A percentile compares a stretch with the other conserved stretches of the same genome.
Evolutionary conservation across 2,113 vertebrate species (phyloP).

Genomic region (Pavo muticus): DNA sequence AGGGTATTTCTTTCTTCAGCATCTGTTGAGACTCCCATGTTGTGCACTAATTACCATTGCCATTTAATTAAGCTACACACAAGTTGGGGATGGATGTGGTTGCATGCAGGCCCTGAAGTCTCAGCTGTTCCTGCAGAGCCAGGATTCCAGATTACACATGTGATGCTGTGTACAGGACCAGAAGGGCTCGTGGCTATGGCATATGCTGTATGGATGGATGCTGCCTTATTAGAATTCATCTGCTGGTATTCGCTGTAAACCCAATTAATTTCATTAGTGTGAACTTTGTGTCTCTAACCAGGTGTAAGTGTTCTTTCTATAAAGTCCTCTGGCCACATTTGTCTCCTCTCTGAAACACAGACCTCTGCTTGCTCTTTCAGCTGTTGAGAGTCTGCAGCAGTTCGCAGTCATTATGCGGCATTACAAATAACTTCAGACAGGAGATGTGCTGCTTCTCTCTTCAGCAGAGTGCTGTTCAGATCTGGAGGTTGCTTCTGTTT

Average conservation of each 20-base stretch:
- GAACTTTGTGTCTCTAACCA: not conserved
- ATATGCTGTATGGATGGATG: fast-evolving
- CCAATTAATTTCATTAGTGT: not conserved
- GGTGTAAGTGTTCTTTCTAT: not conserved
- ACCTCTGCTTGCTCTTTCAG: not conserved
- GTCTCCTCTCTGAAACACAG: not conserved
- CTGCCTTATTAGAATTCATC: not conserved
- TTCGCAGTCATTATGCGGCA: not conserved
- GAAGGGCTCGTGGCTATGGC: not conserved
- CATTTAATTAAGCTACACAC: not conserved
- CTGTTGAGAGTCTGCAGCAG: not conserved
- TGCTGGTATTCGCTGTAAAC: not conserved
- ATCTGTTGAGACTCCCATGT: not conserved
- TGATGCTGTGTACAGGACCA: not conserved
- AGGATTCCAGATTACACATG: fast-evolving
- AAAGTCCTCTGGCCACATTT: not conserved
- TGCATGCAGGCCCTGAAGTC: not conserved
- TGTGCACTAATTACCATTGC: not conserved
- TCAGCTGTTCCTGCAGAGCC: not conserved
- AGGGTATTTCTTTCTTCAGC: not conserved
- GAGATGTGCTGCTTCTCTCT: not conserved
- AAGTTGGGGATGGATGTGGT: not conserved
- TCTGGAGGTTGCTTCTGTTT: not conserved
- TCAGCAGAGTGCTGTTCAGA: not conserved
- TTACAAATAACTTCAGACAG: not conserved